Percentiles rank a stretch among this genome's conserved stretches.
Conservation (phyloP, 2,888 invertebrate genomes). For the Stenchaetothrips biformis region DNA sequence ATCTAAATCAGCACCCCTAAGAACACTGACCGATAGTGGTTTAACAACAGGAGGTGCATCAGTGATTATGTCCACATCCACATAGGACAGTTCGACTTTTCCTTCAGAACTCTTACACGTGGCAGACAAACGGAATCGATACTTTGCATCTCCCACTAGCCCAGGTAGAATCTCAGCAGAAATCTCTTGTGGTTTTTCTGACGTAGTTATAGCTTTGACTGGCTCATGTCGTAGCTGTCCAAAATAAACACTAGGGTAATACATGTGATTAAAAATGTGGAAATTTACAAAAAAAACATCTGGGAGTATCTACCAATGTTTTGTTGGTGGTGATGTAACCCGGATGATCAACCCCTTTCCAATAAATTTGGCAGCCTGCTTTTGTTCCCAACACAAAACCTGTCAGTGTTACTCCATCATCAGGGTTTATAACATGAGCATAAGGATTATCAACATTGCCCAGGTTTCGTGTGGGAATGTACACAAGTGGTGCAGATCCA, state of each 20-base stretch:
- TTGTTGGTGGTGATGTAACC: background rate
- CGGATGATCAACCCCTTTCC: background rate
- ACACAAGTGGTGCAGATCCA: background rate
- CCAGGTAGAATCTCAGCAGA: background rate
- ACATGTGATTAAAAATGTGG: background rate
- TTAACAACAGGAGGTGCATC: slow-evolving; percentile 5
- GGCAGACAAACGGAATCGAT: background rate
- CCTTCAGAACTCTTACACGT: background rate
- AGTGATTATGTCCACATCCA: background rate
- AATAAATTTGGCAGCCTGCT: background rate
- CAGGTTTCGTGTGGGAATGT: background rate
- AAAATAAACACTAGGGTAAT: no score
- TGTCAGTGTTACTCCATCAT: background rate
- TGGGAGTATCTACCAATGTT: background rate
- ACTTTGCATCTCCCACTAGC: background rate
- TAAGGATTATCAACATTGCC: background rate
- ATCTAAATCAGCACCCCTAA: no score
- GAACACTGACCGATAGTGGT: background rate
- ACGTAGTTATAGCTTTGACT: background rate
- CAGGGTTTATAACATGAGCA: background rate
- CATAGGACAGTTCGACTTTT: background rate
- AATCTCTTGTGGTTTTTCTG: background rate
- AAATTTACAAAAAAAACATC: background rate
- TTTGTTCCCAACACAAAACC: background rate
- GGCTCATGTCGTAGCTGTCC: background rate